Conservation (phyloP, 2,888 invertebrate genomes). For the Platynereis dumerilii region DNA sequence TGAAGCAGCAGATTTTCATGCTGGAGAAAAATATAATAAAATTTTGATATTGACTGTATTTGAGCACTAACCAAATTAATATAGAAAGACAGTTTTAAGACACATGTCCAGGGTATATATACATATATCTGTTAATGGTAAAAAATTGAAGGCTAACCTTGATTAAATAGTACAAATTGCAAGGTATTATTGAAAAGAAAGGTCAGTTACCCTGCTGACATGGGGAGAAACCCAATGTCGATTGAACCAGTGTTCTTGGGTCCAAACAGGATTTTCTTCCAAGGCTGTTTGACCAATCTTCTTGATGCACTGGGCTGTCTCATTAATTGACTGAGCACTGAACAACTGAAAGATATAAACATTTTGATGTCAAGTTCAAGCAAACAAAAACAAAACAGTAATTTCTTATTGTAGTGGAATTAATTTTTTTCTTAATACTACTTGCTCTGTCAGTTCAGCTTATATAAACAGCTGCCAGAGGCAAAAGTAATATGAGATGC, state of each 20-base stretch:
- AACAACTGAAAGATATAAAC: too few species aligned
- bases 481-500: too few species aligned
- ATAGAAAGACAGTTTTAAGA: too few species aligned
- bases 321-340: not conserved
- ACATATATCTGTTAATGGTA: not conserved
- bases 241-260: not conserved
- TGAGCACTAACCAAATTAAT: too few species aligned
- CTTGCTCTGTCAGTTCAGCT: too few species aligned
- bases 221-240: not conserved
- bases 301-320: conserved; percentile 5
- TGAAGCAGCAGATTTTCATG: not conserved
- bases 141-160: not conserved
- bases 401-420: too few species aligned
- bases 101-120: not conserved
- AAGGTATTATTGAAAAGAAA: not conserved
- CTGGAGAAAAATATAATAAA: not conserved
- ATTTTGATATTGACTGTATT: too few species aligned
- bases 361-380: too few species aligned
- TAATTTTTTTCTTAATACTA: too few species aligned
- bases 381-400: too few species aligned
- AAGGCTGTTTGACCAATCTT: not conserved
- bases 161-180: not conserved
- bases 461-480: too few species aligned
- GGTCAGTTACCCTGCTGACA: not conserved
- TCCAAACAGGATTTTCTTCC: not conserved